Evolutionary conservation across 35 echinoderm and acorn worm genomes (phyloP).

Genomic region (Ptychodera flava): DNA sequence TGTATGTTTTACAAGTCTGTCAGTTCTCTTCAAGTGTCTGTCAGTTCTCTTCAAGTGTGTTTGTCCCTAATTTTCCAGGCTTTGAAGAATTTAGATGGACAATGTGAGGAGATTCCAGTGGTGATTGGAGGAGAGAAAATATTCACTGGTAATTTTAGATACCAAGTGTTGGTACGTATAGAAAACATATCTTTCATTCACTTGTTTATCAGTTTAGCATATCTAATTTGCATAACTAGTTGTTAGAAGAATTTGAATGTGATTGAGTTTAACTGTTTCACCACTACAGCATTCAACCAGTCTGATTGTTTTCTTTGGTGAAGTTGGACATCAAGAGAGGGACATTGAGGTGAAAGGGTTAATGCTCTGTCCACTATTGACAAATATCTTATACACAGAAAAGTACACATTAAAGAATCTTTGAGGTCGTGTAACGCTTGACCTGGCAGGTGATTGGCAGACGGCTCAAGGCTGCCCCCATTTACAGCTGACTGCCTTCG

Average conservation of each 20-base stretch:
- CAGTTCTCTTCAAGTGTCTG: no score
- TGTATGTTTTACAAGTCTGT: no score
- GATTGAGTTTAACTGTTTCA: neutral
- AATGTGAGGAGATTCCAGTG: slow-evolving; percentile 50
- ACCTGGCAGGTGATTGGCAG: no score
- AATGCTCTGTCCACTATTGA: no score
- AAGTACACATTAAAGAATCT: no score
- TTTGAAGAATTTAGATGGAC: neutral
- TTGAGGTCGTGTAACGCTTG: no score
- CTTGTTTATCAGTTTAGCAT: neutral
- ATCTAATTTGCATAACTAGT: neutral
- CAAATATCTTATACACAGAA: no score
- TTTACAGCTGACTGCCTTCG: no score
- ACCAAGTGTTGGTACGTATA: slow-evolving; percentile 68
- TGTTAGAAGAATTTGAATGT: neutral
- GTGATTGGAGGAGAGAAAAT: slow-evolving; percentile 66
- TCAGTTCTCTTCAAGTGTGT: no score
- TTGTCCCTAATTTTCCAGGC: no score
- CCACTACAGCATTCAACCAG: neutral
- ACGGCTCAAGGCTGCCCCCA: no score
- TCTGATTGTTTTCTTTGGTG: neutral
- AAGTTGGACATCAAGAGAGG: neutral
- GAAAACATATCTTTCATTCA: neutral
- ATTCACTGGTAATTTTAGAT: slow-evolving; percentile 36
- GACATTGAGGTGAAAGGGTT: no score